Conservation (phyloP, 2,113 vertebrate species). For the Mirza zaza region DNA sequence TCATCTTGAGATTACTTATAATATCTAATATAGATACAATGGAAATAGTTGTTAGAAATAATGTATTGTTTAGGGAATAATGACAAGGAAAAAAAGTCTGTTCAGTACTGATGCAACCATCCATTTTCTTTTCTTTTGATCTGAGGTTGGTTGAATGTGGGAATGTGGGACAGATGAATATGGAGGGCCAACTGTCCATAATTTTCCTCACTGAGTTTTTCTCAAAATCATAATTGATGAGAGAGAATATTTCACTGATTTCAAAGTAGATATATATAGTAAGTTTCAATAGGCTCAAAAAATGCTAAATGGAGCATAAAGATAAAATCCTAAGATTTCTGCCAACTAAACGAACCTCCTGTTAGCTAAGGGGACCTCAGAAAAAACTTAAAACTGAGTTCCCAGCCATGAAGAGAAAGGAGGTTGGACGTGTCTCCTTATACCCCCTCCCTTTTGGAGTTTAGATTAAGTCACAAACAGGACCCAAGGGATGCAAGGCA, state of each 20-base stretch:
- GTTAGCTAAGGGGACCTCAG: too few species aligned
- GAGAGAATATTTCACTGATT: background rate
- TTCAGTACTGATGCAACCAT: background rate
- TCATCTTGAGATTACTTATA: background rate
- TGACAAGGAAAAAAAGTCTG: background rate
- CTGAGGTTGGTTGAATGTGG: background rate
- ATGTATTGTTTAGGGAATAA: background rate
- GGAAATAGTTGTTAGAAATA: background rate
- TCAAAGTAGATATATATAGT: background rate
- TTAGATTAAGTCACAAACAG: too few species aligned
- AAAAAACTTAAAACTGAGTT: too few species aligned
- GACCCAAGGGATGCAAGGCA: too few species aligned
- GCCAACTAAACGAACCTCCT: too few species aligned
- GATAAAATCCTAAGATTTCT: too few species aligned
- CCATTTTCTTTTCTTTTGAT: background rate
- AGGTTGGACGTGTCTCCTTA: too few species aligned
- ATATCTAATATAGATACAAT: background rate
- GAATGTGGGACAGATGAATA: background rate
- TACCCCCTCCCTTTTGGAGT: too few species aligned
- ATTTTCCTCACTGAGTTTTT: background rate
- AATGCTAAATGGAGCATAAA: background rate
- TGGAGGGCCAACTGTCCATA: background rate
- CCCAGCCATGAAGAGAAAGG: too few species aligned
- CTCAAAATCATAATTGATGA: background rate
- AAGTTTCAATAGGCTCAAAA: background rate